phyloP scores from a whole-genome alignment of 2,888 invertebrate species.

The Pterostichus madidus region DNA sequence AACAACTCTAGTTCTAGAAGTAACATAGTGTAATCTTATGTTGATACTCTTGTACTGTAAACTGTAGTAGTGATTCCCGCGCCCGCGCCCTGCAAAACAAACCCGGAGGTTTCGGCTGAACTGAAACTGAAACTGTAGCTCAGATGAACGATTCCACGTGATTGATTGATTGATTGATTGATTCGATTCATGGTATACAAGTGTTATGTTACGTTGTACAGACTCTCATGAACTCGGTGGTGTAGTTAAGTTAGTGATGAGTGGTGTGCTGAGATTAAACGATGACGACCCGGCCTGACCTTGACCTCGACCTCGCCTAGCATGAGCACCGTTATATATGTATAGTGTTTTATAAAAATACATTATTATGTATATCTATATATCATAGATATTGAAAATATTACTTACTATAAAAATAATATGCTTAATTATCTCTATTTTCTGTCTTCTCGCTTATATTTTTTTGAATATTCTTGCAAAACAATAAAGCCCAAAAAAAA shows the following conservation, averaged over 20 bases:
- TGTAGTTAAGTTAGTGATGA: constrained; percentile 55
- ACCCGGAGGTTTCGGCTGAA: constrained; percentile 2
- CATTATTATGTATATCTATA: constrained; percentile 76
- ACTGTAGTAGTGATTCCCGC: constrained; percentile 33
- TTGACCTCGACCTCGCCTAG: constrained; percentile 71
- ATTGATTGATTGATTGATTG: constrained; percentile 31
- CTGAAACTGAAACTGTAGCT: background rate
- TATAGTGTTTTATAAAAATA: constrained; percentile 72
- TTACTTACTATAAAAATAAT: constrained; percentile 71
- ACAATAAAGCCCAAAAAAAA: constrained; percentile 75
- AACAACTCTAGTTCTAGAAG: constrained; percentile 27
- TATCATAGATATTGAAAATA: constrained; percentile 70
- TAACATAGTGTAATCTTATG: constrained; percentile 24
- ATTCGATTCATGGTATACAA: background rate
- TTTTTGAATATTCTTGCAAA: constrained; percentile 72
- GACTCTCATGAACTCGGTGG: constrained; percentile 11
- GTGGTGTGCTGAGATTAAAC: constrained; percentile 70
- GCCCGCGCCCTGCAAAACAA: constrained; percentile 10
- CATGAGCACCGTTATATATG: constrained; percentile 69
- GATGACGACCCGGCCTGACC: constrained; percentile 78
- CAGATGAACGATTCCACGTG: background rate
- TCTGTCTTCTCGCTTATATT: constrained; percentile 75
- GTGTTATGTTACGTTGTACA: constrained; percentile 10
- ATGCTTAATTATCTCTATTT: constrained; percentile 76
- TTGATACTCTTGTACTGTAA: constrained; percentile 26